These are phyloP conservation scores for Drosophila tripunctata DNA, from an alignment of 2,888 invertebrate genomes.

Conservation along the genomic window DNA sequence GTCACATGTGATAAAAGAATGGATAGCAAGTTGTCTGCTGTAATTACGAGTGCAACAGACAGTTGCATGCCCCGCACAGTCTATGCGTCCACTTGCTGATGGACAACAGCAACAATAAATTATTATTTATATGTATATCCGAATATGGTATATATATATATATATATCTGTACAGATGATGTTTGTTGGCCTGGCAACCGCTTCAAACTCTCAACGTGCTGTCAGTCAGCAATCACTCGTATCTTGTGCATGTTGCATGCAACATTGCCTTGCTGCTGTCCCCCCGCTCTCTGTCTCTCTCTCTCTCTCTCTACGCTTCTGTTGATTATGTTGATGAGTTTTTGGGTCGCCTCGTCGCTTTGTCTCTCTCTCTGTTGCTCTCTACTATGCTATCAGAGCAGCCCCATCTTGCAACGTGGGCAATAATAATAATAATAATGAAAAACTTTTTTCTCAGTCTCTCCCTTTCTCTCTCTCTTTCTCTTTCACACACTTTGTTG, in stretches of 20 bases:
- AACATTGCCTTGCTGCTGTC: conserved; percentile 48
- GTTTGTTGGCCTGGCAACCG: conserved; percentile 9
- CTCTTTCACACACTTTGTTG: not conserved
- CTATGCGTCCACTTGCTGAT: conserved; percentile 59
- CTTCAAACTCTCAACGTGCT: conserved; percentile 51
- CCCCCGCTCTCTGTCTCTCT: not conserved
- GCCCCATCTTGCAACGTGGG: conserved; percentile 67
- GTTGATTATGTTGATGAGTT: conserved; percentile 78
- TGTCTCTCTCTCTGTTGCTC: conserved; percentile 23
- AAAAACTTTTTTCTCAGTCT: conserved; percentile 52
- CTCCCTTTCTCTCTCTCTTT: not conserved
- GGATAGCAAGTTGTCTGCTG: conserved; percentile 7
- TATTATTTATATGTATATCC: conserved; percentile 21
- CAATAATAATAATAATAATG: conserved; percentile 79
- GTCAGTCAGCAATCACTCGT: conserved; percentile 64
- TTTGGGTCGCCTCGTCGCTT: conserved; percentile 44
- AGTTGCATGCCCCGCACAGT: conserved; percentile 22
- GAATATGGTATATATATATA: conserved; percentile 1
- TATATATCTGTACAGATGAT: conserved; percentile 7
- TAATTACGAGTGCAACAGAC: conserved; percentile 32
- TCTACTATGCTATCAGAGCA: conserved; percentile 54
- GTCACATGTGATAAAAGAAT: conserved; percentile 22
- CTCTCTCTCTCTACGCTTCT: conserved; percentile 2
- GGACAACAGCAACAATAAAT: conserved; percentile 43
- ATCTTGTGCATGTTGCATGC: conserved; percentile 75